phyloP scores from a whole-genome alignment of 2,888 invertebrate species.

The Leptinotarsa rubiginosa region DNA sequence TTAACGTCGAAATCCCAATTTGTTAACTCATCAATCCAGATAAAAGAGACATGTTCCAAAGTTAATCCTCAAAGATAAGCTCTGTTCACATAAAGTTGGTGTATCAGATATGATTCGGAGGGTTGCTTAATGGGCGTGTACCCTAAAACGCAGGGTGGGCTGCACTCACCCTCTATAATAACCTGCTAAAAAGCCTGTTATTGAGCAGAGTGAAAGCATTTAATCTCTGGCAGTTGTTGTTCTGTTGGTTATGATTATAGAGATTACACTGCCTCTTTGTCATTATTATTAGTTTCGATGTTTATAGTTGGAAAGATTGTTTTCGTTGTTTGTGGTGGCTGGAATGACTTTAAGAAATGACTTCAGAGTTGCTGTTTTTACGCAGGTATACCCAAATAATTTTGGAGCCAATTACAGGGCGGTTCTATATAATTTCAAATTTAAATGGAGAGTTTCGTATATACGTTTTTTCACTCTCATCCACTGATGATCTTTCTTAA shows the following conservation, averaged over 20 bases:
- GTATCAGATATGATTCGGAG: slow-evolving; percentile 47
- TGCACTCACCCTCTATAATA: slow-evolving; percentile 40
- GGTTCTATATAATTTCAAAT: no score
- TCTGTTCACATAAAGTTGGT: slow-evolving; percentile 30
- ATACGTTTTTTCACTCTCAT: no score
- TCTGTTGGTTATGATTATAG: slow-evolving; percentile 37
- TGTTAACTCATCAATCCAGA: slow-evolving; percentile 33
- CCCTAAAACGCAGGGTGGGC: slow-evolving; percentile 50
- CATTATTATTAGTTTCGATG: slow-evolving; percentile 20
- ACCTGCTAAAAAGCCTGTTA: slow-evolving; percentile 45
- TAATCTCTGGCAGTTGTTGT: slow-evolving; percentile 36
- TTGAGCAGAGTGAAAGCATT: slow-evolving; percentile 33
- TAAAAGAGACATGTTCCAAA: slow-evolving; percentile 36
- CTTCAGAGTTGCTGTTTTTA: background rate
- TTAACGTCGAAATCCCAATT: slow-evolving; percentile 31
- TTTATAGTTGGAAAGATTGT: background rate
- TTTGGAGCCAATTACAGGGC: no score
- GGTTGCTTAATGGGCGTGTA: slow-evolving; percentile 47
- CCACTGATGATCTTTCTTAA: no score
- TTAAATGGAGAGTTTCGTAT: no score
- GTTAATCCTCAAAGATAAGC: slow-evolving; percentile 41
- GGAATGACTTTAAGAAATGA: background rate
- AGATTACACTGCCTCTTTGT: slow-evolving; percentile 35
- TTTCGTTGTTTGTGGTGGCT: slow-evolving; percentile 8
- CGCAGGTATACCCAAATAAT: background rate